phyloP scores from a whole-genome alignment of 2,797 vertebrate species.

The Malacoctenus gilli region DNA sequence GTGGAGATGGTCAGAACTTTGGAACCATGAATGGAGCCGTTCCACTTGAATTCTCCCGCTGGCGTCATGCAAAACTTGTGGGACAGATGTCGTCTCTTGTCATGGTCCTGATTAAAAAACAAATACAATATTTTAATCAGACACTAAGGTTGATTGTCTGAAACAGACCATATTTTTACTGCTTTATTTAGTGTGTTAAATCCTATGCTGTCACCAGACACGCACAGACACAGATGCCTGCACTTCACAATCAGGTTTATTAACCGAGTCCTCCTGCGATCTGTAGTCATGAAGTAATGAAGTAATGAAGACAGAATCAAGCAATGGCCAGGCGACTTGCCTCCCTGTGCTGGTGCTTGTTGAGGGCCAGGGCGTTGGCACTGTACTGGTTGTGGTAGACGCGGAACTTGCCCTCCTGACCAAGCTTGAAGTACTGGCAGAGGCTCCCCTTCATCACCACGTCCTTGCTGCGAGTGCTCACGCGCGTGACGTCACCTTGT shows the following conservation, averaged over 20 bases:
- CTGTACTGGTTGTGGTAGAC: conserved; percentile 98
- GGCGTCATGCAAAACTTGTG: conserved; percentile 98
- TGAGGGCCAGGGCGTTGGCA: conserved; percentile 92
- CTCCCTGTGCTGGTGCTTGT: conserved; percentile 98
- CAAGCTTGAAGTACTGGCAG: conserved; percentile 92
- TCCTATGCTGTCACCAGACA: too few species aligned
- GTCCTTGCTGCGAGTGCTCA: conserved; percentile 87
- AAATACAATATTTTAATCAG: neutral
- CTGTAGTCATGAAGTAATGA: too few species aligned
- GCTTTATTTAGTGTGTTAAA: too few species aligned
- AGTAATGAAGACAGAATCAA: too few species aligned
- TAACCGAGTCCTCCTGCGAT: too few species aligned
- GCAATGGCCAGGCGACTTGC: conserved; percentile 34
- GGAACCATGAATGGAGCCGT: conserved; percentile 94
- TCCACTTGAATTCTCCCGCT: conserved; percentile 98
- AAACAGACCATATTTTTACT: conserved; percentile 1
- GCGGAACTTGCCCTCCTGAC: conserved; percentile 96
- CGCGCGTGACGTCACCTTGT: conserved; percentile 91
- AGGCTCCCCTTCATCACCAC: conserved; percentile 90
- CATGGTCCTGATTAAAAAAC: conserved; percentile 84
- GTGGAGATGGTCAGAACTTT: conserved; percentile 95
- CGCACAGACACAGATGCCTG: too few species aligned
- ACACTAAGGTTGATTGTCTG: neutral
- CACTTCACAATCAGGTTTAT: too few species aligned
- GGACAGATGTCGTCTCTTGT: conserved; percentile 95